phyloP scores from a whole-genome alignment of 2,113 vertebrate species.

The Natator depressus region DNA sequence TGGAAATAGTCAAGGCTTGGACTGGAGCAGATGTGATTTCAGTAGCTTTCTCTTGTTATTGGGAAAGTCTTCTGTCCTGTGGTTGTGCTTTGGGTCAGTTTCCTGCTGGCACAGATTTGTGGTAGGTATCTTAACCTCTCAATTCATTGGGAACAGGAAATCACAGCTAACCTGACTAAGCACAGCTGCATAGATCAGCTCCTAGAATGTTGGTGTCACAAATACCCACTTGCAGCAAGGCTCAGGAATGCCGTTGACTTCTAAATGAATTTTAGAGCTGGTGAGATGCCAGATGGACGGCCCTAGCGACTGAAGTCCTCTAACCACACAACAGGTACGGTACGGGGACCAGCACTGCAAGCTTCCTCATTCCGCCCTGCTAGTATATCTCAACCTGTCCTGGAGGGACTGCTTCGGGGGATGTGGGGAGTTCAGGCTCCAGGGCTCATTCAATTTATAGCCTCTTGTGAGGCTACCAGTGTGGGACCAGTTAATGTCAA shows the following conservation, averaged over 20 bases:
- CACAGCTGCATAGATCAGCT: background rate
- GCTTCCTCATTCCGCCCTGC: background rate
- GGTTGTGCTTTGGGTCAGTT: background rate
- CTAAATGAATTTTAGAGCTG: background rate
- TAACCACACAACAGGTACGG: background rate
- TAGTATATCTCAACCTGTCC: rapidly evolving
- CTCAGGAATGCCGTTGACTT: background rate
- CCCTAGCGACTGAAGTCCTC: background rate
- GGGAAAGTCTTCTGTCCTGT: background rate
- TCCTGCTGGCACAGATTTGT: background rate
- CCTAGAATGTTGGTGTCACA: background rate
- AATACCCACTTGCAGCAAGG: rapidly evolving
- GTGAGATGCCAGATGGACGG: rapidly evolving
- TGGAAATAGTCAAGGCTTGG: background rate
- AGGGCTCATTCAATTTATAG: rapidly evolving
- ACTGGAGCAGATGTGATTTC: rapidly evolving
- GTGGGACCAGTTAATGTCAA: background rate
- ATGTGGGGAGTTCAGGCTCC: rapidly evolving
- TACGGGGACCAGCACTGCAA: rapidly evolving
- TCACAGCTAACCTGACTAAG: background rate
- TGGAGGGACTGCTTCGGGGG: rapidly evolving
- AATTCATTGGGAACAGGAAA: background rate
- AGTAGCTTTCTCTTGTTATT: background rate
- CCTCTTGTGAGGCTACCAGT: rapidly evolving
- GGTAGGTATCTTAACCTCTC: rapidly evolving